Percentiles rank a stretch among this genome's conserved stretches.
Conservation (phyloP, 2,888 invertebrate species). For the Digitonthophagus gazella region DNA sequence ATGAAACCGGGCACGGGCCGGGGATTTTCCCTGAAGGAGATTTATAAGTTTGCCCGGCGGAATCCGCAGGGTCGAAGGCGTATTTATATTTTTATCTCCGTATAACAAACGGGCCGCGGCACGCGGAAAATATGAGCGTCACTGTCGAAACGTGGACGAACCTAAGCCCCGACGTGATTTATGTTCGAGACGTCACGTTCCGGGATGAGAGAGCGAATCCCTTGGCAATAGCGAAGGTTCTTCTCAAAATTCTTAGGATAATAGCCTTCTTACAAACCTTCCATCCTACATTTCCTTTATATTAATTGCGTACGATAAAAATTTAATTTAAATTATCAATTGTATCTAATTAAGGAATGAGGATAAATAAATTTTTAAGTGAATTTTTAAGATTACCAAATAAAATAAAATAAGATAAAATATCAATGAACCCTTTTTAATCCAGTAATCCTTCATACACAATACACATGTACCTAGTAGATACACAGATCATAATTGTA, state of each 20-base stretch:
- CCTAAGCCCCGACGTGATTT: conserved; percentile 44
- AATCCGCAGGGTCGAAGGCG: conserved; percentile 23
- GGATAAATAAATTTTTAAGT: too few species aligned
- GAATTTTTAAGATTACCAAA: too few species aligned
- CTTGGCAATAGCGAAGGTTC: background rate
- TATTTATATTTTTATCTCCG: conserved; percentile 49
- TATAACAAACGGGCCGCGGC: conserved; percentile 44
- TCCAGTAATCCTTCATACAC: too few species aligned
- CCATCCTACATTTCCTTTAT: background rate
- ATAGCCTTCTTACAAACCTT: background rate
- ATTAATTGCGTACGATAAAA: too few species aligned
- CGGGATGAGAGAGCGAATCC: background rate
- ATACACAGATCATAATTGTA: background rate
- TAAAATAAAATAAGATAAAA: too few species aligned
- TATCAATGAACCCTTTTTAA: too few species aligned
- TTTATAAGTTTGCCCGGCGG: background rate
- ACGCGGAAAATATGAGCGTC: conserved; percentile 45
- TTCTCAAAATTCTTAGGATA: background rate
- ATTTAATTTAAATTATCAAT: too few species aligned
- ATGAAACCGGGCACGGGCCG: background rate
- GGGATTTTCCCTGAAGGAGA: background rate
- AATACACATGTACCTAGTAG: too few species aligned
- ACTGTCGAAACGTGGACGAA: conserved; percentile 46
- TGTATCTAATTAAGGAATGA: too few species aligned
- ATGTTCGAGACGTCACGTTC: conserved; percentile 33